Evolutionary conservation across 2,113 vertebrate genomes (phyloP), one percentile per base, ranked within the genome.

Genomic region (Ceyx margarethae): DNA sequence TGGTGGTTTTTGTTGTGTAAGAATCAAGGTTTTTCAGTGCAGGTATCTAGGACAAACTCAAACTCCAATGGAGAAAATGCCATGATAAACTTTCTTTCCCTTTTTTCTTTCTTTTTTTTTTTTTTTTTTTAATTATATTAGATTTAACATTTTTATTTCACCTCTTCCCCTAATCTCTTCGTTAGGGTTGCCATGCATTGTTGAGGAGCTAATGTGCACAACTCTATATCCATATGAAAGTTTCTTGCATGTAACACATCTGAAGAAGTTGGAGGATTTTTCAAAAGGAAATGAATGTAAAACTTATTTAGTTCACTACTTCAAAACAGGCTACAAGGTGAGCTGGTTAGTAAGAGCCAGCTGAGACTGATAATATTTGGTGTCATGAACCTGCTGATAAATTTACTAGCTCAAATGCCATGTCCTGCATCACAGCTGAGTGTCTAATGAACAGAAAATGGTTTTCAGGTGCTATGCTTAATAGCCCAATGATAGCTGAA

Each of bases 371-470:
- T 77, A 53, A 71, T 67, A 74, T 85, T 75, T 65, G 35, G 35
- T 91, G 60, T 91, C 53, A 67, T 5, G 35, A 87, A 92, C 53
- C 17, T 3, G 9, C 53, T 75, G 87, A 57, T 85, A 93, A 50
- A 87, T 94, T 92, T 77, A 57, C 60, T 45, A 57, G 60, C 73
- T 60, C 19, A 89, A 89, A 85, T 85, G 53, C 75, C 40, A 29
- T 78, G 72, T 85, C 35, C 21, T 85, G 57, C 79, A 94, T 93
- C 79, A 40, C 57, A 85, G 46, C 45, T 92, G 72, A 80, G 74
- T 71, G 61, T 79, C 68, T 91, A 83, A 92, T 89, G 79, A 91
- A 74, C 35, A 95, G 75, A 78, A 87, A 71, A 87, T 85, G 92
- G 35, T 85, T 91, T 93, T 81, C 92, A 83, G 75, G 76, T 92